Conservation (phyloP, 2,113 vertebrate species). For the Petrocephalus microphthalmus region DNA sequence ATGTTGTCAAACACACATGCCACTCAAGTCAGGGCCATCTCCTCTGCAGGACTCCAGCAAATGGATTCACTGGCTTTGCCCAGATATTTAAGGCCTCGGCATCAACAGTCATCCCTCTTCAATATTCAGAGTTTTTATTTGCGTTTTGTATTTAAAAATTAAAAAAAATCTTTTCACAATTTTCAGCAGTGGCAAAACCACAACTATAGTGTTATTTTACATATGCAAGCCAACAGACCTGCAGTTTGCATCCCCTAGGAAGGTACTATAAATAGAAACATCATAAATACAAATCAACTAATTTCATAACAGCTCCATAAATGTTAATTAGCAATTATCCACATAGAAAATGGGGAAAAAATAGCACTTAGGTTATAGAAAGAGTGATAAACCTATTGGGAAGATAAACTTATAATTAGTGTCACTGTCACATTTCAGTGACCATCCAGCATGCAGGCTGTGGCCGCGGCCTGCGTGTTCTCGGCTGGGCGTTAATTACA, state of each 20-base stretch:
- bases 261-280: background rate
- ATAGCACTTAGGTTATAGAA: background rate
- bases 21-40: background rate
- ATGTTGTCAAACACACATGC: slow-evolving; percentile 18
- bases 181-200: background rate
- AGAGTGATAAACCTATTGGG: background rate
- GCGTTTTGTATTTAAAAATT: background rate
- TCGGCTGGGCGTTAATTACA: background rate
- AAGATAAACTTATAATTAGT: background rate
- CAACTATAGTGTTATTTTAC: background rate
- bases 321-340: too few relatives aligned
- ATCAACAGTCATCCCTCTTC: background rate
- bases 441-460: background rate
- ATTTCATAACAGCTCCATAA: background rate
- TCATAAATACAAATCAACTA: background rate
- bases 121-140: background rate
- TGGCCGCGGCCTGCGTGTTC: background rate
- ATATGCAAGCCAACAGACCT: background rate
- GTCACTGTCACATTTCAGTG: background rate
- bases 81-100: background rate
- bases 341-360: too few relatives aligned
- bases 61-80: background rate
- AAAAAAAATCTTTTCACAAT: background rate
- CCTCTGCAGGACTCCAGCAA: slow-evolving; percentile 3
- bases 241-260: background rate